Conservation (phyloP, 2,888 invertebrate species). For the Cephus spinipes region DNA sequence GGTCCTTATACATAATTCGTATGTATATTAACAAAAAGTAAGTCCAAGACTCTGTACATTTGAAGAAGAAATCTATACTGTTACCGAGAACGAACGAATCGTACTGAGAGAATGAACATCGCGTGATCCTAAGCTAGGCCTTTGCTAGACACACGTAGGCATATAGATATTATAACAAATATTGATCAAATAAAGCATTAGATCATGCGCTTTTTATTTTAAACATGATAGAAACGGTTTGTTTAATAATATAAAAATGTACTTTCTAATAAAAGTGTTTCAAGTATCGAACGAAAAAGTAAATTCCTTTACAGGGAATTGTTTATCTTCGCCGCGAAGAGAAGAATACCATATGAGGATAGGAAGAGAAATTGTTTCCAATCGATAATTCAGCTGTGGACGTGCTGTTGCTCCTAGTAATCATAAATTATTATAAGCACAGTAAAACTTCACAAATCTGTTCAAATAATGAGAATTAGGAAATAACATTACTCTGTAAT, state of each 20-base stretch:
- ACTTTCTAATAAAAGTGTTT: neutral
- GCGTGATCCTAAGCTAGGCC: slow-evolving; percentile 31
- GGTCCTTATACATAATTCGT: neutral
- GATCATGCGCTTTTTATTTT: slow-evolving; percentile 35
- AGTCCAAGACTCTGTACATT: neutral
- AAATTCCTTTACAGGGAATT: neutral
- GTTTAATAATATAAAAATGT: neutral
- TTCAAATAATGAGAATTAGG: neutral
- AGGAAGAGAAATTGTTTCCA: slow-evolving; percentile 17
- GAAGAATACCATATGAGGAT: neutral
- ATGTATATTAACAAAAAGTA: neutral
- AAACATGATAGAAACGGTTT: neutral
- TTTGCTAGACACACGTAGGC: slow-evolving; percentile 13
- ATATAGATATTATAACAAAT: slow-evolving; percentile 20
- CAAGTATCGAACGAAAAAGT: neutral
- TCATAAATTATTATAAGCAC: neutral
- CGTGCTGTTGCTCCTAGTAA: neutral
- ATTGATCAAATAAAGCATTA: slow-evolving; percentile 43
- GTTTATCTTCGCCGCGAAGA: neutral
- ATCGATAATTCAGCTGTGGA: slow-evolving; percentile 11
- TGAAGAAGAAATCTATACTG: neutral
- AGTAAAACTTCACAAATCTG: neutral
- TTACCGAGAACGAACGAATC: neutral
- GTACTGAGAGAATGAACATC: slow-evolving; percentile 15
- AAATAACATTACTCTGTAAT: neutral